Evolutionary conservation across 1,140 invertebrate genomes (phyloP).

Genomic region (Lucilia cuprina): DNA sequence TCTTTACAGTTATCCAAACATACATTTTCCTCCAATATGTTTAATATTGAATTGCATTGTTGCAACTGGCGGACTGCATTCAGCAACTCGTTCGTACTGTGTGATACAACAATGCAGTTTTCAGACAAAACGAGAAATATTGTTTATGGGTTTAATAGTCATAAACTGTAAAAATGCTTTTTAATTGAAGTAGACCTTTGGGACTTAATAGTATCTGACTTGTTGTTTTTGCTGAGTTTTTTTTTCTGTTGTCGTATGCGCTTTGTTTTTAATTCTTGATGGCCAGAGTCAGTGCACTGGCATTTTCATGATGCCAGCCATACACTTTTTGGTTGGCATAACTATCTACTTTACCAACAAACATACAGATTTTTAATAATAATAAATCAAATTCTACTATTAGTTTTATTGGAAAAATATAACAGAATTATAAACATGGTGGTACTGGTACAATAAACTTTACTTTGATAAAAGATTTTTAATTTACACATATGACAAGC

Average conservation of each 20-base stretch:
- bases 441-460: too few species aligned
- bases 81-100: background rate
- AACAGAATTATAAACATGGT: too few species aligned
- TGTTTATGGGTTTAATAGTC: slow-evolving; percentile 24
- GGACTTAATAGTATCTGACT: slow-evolving; percentile 28
- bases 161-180: slow-evolving; percentile 25
- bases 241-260: background rate
- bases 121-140: slow-evolving; percentile 5
- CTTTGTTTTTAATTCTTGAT: slow-evolving; percentile 9
- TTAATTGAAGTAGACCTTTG: slow-evolving; percentile 31
- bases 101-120: background rate
- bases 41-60: slow-evolving; percentile 4
- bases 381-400: background rate
- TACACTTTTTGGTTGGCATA: too few species aligned
- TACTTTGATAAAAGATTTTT: too few species aligned
- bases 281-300: slow-evolving; percentile 15
- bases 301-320: background rate
- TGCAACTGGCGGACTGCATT: background rate
- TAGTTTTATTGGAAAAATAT: too few species aligned
- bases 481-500: too few species aligned
- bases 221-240: background rate
- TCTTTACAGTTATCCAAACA: background rate
- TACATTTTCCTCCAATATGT: background rate
- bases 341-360: too few species aligned
- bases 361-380: background rate